Base-by-base conservation (phyloP, 2,797 vertebrate species). In the Lagocephalus sceleratus region DNA sequence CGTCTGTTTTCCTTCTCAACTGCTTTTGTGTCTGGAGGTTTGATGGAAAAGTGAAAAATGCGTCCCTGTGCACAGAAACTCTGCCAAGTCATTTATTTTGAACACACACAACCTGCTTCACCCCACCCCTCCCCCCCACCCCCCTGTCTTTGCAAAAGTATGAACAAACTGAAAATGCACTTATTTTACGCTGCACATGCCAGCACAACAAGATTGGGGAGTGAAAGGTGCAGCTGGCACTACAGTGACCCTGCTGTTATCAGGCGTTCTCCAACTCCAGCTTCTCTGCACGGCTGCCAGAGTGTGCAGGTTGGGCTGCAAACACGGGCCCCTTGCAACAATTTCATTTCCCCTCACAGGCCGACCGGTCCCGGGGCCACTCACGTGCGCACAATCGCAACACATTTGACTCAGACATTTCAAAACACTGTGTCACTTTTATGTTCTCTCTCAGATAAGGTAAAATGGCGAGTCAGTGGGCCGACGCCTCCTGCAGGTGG, bases 21-120 rank as follows among this genome's bases (percentile, higher is more conserved):
- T 69, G 53, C 55, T 53, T 74, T 78, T 51, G 47, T 50, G 75
- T 83, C 69, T 47, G 2, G 20, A 52, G 69, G 68, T 54, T 73
- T 68, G 73, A 79, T 76, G 62, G 71, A 71, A 78, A 78, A 71
- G 70, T 71, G 74, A 74, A 78, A 79, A 77, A 78, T 74, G 69
- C 58, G 14, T 66, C 57, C 1, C 8, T 25, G 62, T 38, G 29
- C 51, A 51, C 57, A 42, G 64, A 57, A 54, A 65, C 63, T 57
- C 51, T 43, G 60, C 63, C 58, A 12, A 51, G 41, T 61, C 75
- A 55, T 70, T 68, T 63, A 60, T 63, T 59, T 68, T 66, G 51
- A 40, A 57, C 1, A 35, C 16, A 57, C 1, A 35, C 16, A 25
- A 42, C 50, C 52, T 48, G 49, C 55, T 42, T 38, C 19, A n/a